These are phyloP conservation scores for Acropora yongei DNA, from an alignment of 64 coral and sea anemone genomes.

Conservation along the genomic window DNA sequence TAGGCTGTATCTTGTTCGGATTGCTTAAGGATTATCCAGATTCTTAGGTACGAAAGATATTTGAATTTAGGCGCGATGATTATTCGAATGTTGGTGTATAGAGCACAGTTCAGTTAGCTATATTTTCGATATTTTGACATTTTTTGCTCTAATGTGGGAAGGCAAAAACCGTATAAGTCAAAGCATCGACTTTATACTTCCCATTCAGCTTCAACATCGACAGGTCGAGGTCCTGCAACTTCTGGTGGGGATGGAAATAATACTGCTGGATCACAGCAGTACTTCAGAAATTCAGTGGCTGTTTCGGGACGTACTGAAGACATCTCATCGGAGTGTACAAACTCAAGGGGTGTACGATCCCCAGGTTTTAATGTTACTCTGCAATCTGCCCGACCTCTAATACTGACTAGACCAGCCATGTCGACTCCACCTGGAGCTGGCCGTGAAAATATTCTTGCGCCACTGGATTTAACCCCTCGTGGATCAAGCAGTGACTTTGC, in stretches of 20 bases:
- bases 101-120: background rate
- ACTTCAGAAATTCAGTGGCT: background rate
- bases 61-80: slow-evolving; percentile 8
- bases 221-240: background rate
- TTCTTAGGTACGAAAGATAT: background rate
- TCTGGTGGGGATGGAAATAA: background rate
- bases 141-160: background rate
- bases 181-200: background rate
- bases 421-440: background rate
- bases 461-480: slow-evolving; percentile 14
- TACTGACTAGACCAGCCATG: slow-evolving; percentile 1
- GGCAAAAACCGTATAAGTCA: slow-evolving; percentile 1
- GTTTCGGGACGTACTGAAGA: background rate
- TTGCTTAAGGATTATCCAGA: background rate
- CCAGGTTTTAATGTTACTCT: background rate
- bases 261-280: background rate
- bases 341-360: background rate
- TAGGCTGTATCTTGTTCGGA: background rate
- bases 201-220: background rate
- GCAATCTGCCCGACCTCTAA: background rate
- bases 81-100: background rate
- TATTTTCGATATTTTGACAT: background rate
- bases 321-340: background rate
- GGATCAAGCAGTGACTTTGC: background rate
- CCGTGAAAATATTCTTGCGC: background rate